Percentiles rank a stretch among this genome's conserved stretches.
Conservation (phyloP, 1,140 invertebrate species). For the Trachymyrmex cornetzi region DNA sequence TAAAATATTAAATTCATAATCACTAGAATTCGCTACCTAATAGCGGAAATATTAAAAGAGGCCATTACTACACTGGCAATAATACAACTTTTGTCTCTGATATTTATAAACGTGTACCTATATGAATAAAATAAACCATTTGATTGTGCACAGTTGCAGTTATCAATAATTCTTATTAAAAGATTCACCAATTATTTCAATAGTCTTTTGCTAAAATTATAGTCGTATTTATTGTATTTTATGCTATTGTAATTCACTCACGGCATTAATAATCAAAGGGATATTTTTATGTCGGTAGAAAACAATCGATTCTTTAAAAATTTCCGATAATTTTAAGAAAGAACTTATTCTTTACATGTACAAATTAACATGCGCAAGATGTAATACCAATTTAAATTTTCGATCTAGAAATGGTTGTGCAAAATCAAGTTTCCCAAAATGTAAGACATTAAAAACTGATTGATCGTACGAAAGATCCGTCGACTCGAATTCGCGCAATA, state of each 20-base stretch:
- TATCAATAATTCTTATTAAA: neutral
- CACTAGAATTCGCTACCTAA: too few species aligned
- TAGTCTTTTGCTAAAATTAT: neutral
- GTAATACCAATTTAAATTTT: slow-evolving; percentile 22
- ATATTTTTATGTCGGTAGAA: neutral
- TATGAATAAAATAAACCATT: neutral
- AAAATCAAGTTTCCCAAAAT: slow-evolving; percentile 40
- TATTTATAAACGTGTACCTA: neutral
- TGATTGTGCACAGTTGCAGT: neutral
- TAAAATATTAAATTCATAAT: too few species aligned
- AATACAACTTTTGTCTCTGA: too few species aligned
- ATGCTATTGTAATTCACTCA: neutral
- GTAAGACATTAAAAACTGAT: slow-evolving; percentile 32
- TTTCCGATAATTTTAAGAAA: neutral
- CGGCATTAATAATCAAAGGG: neutral
- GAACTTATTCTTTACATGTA: neutral
- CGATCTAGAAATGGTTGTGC: slow-evolving; percentile 1
- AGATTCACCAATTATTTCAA: neutral
- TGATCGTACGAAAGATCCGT: slow-evolving; percentile 45
- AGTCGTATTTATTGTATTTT: neutral
- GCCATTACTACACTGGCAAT: too few species aligned
- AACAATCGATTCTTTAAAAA: neutral
- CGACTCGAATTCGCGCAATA: slow-evolving; percentile 37
- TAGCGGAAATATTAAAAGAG: too few species aligned
- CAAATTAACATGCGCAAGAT: neutral